Base-by-base conservation (phyloP, 2,888 invertebrate genomes). In the Lycia hirtaria region DNA sequence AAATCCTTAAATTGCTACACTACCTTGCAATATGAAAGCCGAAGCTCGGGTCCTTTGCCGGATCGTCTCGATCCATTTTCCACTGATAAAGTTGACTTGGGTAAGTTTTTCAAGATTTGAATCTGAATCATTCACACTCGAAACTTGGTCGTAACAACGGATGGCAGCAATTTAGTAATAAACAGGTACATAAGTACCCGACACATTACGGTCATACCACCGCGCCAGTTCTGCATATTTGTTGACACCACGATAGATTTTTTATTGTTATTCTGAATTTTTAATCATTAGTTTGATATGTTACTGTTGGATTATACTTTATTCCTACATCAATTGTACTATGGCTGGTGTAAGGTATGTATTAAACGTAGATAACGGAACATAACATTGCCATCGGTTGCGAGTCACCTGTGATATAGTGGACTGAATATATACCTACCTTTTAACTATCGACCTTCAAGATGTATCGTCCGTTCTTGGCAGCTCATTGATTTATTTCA, bases 21-120 rank as follows among this genome's bases (percentile, higher is more conserved):
- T 0, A 90, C 87, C 17, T 81, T 95, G 32, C 90, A 93, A 52
- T 94, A 94, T 73, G 94, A 94, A 76, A 93, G 93, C 38, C 83
- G 94, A 56, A 87, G 85, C 65, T 78, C 91, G n/a, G 94, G 94
- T 5, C 92, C 91, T 1, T 71, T 91, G 43, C 58, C 69, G 9
- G 92, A 88, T 63, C 85, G 93, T 5, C 86, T 88, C 0, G 93
- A 94, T 75, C 94, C 94, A 0, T 94, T 94, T 78, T 71, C 80
- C 9, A 77, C 75, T 1, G 81, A 93, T 68, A 88, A 91, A 68
- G 87, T 88, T 5, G 94, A 94, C 73, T 73, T 94, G 61, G 94
- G 94, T 94, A 75, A 81, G 89, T 76, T 28, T 44, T 17, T 41
- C 26, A 12, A 22, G 5, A 37, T 41, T 43, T n/a, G n/a, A n/a